A percentile compares a stretch with the other conserved stretches of the same genome.
Conservation (phyloP, 2,113 vertebrate genomes). For the Pteruthius melanotis region DNA sequence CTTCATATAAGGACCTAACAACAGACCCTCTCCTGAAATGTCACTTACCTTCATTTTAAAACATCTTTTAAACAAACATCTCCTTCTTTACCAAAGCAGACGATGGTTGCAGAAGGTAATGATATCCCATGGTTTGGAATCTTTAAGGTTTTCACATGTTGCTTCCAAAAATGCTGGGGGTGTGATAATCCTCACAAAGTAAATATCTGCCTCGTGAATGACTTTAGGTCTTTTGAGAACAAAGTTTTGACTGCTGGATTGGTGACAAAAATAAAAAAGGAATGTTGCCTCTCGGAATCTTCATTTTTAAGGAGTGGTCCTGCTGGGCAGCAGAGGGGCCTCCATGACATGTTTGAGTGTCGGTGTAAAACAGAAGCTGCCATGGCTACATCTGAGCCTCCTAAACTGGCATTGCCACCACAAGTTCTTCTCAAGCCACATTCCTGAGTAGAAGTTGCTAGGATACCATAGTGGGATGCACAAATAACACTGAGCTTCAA, state of each 20-base stretch:
- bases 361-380: not conserved
- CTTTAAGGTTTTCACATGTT: not conserved
- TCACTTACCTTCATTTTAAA: not conserved
- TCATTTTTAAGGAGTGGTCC: not conserved
- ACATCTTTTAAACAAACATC: not conserved
- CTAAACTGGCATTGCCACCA: not conserved
- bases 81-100: not conserved
- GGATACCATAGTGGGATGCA: not conserved
- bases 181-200: not conserved
- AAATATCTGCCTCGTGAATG: not conserved
- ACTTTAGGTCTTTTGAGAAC: not conserved
- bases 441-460: not conserved
- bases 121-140: fast-evolving
- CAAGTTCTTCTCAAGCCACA: not conserved
- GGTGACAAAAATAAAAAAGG: not conserved
- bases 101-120: not conserved
- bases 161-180: not conserved
- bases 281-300: not conserved
- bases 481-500: not conserved
- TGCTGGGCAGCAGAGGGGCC: not conserved
- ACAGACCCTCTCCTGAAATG: not conserved
- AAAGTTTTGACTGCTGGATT: not conserved
- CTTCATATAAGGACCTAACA: not conserved
- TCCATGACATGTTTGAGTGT: not conserved
- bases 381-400: not conserved